A percentile compares a stretch with the other conserved stretches of the same genome.
phyloP scores from a whole-genome alignment of 2,888 invertebrate genomes.

The Drosophila mulleri region DNA sequence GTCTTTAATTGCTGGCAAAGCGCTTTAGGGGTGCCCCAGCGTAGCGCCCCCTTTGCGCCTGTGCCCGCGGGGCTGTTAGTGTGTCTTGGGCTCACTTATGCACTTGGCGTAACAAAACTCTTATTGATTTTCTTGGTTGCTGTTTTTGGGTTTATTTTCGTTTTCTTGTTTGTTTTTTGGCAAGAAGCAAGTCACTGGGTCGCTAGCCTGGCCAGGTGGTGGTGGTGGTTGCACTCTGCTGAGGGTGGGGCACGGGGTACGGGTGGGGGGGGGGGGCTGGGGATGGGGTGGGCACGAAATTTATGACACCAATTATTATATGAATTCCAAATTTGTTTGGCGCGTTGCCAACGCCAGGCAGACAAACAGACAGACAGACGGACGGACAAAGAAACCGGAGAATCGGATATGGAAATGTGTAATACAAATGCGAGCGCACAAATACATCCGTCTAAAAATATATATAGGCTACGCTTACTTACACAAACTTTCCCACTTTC shows the following conservation, averaged over 20 bases:
- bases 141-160: slow-evolving; percentile 20
- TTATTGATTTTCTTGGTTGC: slow-evolving; percentile 62
- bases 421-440: slow-evolving; percentile 10
- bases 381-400: neutral
- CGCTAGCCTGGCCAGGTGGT: slow-evolving; percentile 30
- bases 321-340: slow-evolving; percentile 80
- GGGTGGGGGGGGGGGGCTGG: too few relatives aligned
- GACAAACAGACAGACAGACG: slow-evolving; percentile 6
- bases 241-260: too few relatives aligned
- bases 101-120: slow-evolving; percentile 63
- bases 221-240: neutral
- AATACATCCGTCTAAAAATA: slow-evolving; percentile 22
- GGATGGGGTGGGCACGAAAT: slow-evolving; percentile 26
- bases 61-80: neutral
- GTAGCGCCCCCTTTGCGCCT: neutral
- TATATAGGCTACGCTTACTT: neutral
- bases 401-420: slow-evolving; percentile 38
- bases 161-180: slow-evolving; percentile 26
- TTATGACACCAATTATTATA: slow-evolving; percentile 81
- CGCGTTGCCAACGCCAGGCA: slow-evolving; percentile 63
- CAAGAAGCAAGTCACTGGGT: slow-evolving; percentile 70
- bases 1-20: slow-evolving; percentile 62
- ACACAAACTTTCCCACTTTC: slow-evolving; percentile 14
- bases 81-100: slow-evolving; percentile 41
- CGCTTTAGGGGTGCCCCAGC: slow-evolving; percentile 19